phyloP scores from a whole-genome alignment of 2,888 invertebrate species.

The Ditylenchus weischeri region DNA sequence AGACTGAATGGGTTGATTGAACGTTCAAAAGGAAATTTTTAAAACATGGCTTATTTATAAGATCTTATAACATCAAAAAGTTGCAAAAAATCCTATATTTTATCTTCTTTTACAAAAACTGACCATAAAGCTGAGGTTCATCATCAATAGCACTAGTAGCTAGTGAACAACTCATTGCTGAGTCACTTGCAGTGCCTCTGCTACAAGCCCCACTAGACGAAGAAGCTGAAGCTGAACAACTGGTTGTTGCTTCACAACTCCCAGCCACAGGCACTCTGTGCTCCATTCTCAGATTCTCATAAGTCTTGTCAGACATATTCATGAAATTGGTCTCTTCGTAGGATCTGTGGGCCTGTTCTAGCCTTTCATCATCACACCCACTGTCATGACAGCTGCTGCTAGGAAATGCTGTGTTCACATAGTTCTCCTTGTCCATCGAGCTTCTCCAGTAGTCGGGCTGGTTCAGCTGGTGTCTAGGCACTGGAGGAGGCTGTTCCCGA shows the following conservation, averaged over 20 bases:
- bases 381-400: background rate
- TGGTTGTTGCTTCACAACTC: too few species aligned
- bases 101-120: background rate
- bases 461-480: background rate
- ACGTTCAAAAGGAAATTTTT: too few species aligned
- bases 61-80: too few species aligned
- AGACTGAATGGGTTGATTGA: too few species aligned
- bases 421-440: too few species aligned
- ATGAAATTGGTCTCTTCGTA: constrained; percentile 15
- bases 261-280: too few species aligned
- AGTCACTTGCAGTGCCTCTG: constrained; percentile 1
- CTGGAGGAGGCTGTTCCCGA: background rate
- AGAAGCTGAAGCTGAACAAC: too few species aligned
- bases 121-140: constrained; percentile 10
- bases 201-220: too few species aligned
- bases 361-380: constrained; percentile 2
- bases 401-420: background rate
- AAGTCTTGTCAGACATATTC: constrained; percentile 18
- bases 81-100: too few species aligned
- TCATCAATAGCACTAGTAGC: constrained; percentile 1
- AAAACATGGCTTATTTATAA: too few species aligned
- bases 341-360: background rate
- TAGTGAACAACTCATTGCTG: background rate
- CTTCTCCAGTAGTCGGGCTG: background rate
- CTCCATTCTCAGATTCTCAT: constrained; percentile 11